These are phyloP conservation scores for Blastomussa wellsi DNA, from an alignment of 92 coral and sea anemone genomes.

Conservation along the genomic window DNA sequence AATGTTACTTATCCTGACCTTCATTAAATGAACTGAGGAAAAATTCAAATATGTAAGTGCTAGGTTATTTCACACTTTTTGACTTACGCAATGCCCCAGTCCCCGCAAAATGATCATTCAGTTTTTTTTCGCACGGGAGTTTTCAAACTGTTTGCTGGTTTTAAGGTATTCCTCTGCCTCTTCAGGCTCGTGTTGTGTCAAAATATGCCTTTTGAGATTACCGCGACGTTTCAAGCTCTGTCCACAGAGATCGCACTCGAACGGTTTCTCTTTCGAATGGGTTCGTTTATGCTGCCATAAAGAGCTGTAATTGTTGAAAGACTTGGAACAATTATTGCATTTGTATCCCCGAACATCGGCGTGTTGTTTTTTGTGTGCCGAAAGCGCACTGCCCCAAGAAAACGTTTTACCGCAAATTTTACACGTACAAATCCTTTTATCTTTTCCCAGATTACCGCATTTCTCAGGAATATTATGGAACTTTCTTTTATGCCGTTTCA, in stretches of 20 bases:
- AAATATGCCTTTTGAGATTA: conserved; percentile 41
- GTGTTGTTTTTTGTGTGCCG: conserved; percentile 42
- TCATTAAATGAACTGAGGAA: too few species aligned
- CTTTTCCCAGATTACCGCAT: background rate
- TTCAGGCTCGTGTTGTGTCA: conserved; percentile 31
- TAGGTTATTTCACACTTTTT: too few species aligned
- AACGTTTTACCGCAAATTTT: conserved; percentile 40
- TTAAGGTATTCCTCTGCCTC: conserved; percentile 33
- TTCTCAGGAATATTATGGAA: background rate
- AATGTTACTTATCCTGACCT: too few species aligned
- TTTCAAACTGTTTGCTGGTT: conserved; percentile 33
- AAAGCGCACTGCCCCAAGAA: conserved; percentile 35
- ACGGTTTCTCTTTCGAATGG: conserved; percentile 41
- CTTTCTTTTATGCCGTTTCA: background rate
- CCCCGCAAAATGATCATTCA: too few species aligned
- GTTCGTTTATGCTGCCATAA: conserved; percentile 28
- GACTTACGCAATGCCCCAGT: too few species aligned
- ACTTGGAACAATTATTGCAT: conserved; percentile 37
- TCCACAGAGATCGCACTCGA: conserved; percentile 42
- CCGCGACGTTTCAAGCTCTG: conserved; percentile 22
- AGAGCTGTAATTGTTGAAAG: conserved; percentile 28
- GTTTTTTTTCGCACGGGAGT: background rate
- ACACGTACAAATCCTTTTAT: conserved; percentile 17
- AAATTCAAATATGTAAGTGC: too few species aligned
- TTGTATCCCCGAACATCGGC: conserved; percentile 14